phyloP scores from a whole-genome alignment of 1,140 invertebrate species.

The Pogonomyrmex barbatus region DNA sequence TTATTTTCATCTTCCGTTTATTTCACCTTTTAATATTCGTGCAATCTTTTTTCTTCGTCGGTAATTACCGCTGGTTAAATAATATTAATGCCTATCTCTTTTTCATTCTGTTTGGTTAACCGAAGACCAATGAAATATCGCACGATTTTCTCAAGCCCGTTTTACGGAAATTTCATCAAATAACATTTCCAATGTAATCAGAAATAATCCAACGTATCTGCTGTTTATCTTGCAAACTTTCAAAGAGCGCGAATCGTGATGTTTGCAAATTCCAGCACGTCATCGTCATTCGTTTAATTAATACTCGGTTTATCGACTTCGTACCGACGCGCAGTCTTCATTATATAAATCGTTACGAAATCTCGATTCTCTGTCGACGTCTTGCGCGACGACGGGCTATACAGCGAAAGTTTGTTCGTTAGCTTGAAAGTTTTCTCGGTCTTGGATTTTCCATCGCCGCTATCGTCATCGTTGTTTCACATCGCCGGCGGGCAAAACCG shows the following conservation, averaged over 20 bases:
- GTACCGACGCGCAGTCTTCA: constrained; percentile 41
- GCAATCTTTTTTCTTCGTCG: background rate
- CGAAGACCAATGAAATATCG: background rate
- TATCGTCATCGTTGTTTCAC: constrained; percentile 25
- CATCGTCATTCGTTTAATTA: constrained; percentile 56
- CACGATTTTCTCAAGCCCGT: background rate
- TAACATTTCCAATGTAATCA: constrained; percentile 17
- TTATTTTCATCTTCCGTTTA: background rate
- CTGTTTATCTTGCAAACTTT: constrained; percentile 24
- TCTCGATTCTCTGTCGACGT: constrained; percentile 43
- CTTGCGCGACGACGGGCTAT: constrained; percentile 11
- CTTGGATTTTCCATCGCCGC: constrained; percentile 38
- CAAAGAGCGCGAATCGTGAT: background rate
- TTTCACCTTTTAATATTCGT: background rate
- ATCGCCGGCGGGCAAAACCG: constrained; percentile 27
- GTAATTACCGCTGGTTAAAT: background rate
- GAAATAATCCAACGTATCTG: background rate
- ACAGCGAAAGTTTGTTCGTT: constrained; percentile 68
- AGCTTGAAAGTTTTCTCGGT: constrained; percentile 61
- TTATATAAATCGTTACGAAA: constrained; percentile 67
- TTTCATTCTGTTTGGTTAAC: background rate
- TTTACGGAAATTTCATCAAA: background rate
- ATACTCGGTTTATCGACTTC: constrained; percentile 63
- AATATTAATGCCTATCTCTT: background rate
- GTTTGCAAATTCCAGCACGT: background rate